Conservation (phyloP, 2,797 vertebrate species). For the Hydrophis major region DNA sequence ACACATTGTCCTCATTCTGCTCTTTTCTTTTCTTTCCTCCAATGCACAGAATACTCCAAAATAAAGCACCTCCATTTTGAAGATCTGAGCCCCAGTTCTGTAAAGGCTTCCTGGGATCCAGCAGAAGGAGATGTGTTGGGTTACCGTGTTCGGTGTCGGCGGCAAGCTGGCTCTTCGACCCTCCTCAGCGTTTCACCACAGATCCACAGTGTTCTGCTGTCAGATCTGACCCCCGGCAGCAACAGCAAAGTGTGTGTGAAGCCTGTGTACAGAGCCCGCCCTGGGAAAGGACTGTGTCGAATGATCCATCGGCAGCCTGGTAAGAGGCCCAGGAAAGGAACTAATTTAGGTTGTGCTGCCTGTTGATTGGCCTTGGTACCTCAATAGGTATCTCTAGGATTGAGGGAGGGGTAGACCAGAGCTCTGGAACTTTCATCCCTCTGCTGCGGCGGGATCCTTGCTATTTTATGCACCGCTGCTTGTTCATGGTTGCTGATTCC, state of each 20-base stretch:
- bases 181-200: slow-evolving; percentile 47
- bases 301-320: slow-evolving; percentile 46
- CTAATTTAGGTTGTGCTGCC: background rate
- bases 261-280: slow-evolving; percentile 51
- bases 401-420: background rate
- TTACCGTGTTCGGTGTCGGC: slow-evolving; percentile 57
- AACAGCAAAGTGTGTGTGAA: slow-evolving; percentile 54
- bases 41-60: slow-evolving; percentile 25
- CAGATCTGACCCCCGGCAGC: slow-evolving; percentile 29
- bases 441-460: too few relatives aligned
- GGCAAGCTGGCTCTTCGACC: background rate
- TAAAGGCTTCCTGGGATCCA: slow-evolving; percentile 52
- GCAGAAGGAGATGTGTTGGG: slow-evolving; percentile 37
- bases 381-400: background rate
- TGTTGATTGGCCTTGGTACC: background rate
- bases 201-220: slow-evolving; percentile 55
- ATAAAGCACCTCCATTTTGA: slow-evolving; percentile 55
- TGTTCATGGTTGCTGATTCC: background rate
- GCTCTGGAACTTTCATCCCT: too few relatives aligned
- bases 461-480: background rate
- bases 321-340: slow-evolving; percentile 23
- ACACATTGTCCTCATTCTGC: rapidly evolving
- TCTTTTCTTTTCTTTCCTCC: background rate
- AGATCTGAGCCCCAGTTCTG: slow-evolving; percentile 28
- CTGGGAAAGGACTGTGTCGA: slow-evolving; percentile 36